phyloP scores from a whole-genome alignment of 1,140 invertebrate species.

The Dinothrombium tinctorium region DNA sequence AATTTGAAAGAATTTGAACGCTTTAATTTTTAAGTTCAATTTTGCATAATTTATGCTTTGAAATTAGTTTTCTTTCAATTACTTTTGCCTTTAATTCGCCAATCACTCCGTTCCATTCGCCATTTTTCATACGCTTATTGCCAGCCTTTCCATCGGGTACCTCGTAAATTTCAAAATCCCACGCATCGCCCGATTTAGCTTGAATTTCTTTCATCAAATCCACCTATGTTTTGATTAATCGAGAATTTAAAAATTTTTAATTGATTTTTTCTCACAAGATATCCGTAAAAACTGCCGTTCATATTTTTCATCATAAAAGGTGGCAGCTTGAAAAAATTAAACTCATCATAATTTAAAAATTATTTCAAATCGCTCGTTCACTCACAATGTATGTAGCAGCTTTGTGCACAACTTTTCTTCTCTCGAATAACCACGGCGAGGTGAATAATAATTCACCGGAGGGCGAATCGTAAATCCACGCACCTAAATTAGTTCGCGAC shows the following conservation, averaged over 20 bases:
- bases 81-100: slow-evolving; percentile 66
- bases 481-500: slow-evolving; percentile 20
- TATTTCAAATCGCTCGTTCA: too few relatives aligned
- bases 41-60: too few relatives aligned
- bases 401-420: neutral
- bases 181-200: neutral
- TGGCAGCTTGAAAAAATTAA: slow-evolving; percentile 15
- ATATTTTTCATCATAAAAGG: slow-evolving; percentile 14
- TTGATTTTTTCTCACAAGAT: too few relatives aligned
- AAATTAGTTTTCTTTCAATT: slow-evolving; percentile 13
- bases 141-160: slow-evolving; percentile 46
- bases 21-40: neutral
- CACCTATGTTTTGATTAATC: too few relatives aligned
- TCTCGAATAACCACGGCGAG: neutral
- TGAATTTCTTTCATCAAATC: slow-evolving; percentile 50
- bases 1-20: slow-evolving; percentile 1
- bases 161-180: slow-evolving; percentile 3
- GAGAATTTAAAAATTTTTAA: too few relatives aligned
- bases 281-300: slow-evolving; percentile 40
- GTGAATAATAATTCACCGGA: too few relatives aligned
- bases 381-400: neutral
- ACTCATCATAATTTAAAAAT: neutral
- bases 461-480: slow-evolving; percentile 42
- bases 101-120: slow-evolving; percentile 66
- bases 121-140: slow-evolving; percentile 36